Base-by-base conservation (phyloP, 64 coral and sea anemone species). In the Stichodactyla helianthus region DNA sequence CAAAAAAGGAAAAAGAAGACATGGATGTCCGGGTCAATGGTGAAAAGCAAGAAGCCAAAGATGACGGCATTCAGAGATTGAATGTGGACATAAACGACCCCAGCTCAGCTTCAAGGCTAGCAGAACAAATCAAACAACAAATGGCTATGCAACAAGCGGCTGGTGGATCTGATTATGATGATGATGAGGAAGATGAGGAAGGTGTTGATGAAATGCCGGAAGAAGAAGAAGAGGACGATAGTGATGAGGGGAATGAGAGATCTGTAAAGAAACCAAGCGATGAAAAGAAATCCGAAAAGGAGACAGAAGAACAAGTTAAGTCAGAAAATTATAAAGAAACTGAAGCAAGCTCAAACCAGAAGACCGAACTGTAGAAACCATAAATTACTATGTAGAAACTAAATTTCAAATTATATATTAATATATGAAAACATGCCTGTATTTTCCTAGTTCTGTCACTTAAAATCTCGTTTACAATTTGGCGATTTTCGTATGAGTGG, bases 31-130 rank as follows among this genome's bases (percentile, higher is more conserved):
- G 88, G 55, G 55, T 95, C 50, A 99, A 99, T 23, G 87, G 93
- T 82, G 35, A 95, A 53, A 88, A 92, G 63, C 97, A 95, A 77
- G 54, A 95, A n/a, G 52, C 94, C 0, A 85, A 94, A 28, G 82
- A 82, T 76, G 89, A 92, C 67, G 97, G 93, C 0, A 90, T 90
- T 12, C 85, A 99, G 26, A 58, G 90, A 53, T 86, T 95, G 87
- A 92, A 99, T 78, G 88, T 95, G 60, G 88, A 99, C 74, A 95
- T 99, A 44, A 99, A 99, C 54, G 97, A 99, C 54, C 90, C 93
- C 2, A 91, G 83, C 60, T 90, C 97, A 18, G 97, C 93, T 5
- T 53, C 84, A 50, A 65, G 86, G 52, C 78, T 99, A 10, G 97
- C 93, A 61, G 93, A 99, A 51, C 97, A 99, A 64, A 95, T 99